Base-by-base conservation (phyloP, 2,888 invertebrate species). In the Scaptomyza tumidula region DNA sequence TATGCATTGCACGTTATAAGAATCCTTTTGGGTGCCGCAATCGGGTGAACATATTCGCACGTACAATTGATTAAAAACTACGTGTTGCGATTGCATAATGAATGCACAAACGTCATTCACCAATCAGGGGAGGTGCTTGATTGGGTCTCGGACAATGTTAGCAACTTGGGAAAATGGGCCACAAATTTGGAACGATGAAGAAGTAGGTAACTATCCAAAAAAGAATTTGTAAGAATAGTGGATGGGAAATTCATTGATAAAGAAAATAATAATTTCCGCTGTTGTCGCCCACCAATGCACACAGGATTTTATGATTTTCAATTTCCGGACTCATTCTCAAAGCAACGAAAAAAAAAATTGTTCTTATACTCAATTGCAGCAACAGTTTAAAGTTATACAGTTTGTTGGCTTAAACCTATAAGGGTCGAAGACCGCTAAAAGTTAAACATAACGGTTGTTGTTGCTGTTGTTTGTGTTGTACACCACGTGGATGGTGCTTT, bases 1-100 rank as follows among this genome's bases (percentile, higher is more conserved):
- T 13, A n/a, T 41, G 33, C 14, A 35, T 1, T 41, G 41, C 16
- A 29, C 27, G 31, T n/a, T 52, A 24, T 19, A 53, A 16, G 52
- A 43, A 37, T 24, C 49, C 41, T 37, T 41, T 52, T 27, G 10
- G 52, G 31, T 44, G 9, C 59, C 29, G 57, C 63, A 29, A 49
- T 71, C 27, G 44, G 46, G 45, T 53, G 65, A 72, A 13, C 52
- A 49, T 76, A 75, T 78, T 78, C 57, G 78, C 90, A 89, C 90
- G 90, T 88, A 84, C 71, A 78, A 82, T 85, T 90, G 88, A 89
- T 89, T 90, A 89, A 87, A 83, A 84, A 75, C 58, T 83, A 90
- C 90, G 90, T 90, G 90, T 78, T 74, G 67, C 66, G 82, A 80
- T 87, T 89, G 79, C 78, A 80, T 84, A 89, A 90, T 76, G 74